phyloP scores from a whole-genome alignment of 2,113 vertebrate species.

The Pandion haliaetus region DNA sequence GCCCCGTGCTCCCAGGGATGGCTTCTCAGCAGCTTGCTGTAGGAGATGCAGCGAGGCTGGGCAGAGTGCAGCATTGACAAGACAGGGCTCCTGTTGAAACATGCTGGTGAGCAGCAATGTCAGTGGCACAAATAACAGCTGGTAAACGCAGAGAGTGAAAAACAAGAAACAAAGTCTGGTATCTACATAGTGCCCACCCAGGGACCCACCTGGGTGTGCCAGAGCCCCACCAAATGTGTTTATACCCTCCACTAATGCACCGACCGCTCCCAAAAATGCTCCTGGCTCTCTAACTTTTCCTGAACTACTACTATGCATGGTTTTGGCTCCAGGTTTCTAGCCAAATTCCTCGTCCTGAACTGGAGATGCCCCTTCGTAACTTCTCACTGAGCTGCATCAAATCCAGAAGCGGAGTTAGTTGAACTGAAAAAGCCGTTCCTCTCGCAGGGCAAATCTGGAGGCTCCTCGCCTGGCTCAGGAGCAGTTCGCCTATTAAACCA shows the following conservation, averaged over 20 bases:
- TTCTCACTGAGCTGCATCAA: neutral
- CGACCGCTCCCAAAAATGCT: neutral
- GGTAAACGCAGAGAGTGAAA: neutral
- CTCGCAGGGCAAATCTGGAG: neutral
- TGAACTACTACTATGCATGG: neutral
- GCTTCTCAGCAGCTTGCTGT: neutral
- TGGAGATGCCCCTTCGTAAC: neutral
- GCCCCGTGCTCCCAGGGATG: neutral
- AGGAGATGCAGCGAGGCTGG: neutral
- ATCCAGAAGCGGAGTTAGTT: neutral
- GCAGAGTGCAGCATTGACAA: neutral
- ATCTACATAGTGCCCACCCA: neutral
- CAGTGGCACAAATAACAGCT: neutral
- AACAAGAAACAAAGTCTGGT: neutral
- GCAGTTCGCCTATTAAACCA: accelerated
- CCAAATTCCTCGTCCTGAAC: neutral
- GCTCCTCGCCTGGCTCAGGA: neutral
- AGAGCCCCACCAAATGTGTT: neutral
- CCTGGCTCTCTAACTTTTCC: neutral
- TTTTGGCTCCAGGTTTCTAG: neutral
- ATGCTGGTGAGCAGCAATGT: neutral
- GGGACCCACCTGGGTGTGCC: neutral
- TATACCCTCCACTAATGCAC: neutral
- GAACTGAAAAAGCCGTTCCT: neutral
- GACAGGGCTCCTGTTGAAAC: neutral